phyloP scores from a whole-genome alignment of 2,888 invertebrate genomes.

The Platycheirus albimanus region DNA sequence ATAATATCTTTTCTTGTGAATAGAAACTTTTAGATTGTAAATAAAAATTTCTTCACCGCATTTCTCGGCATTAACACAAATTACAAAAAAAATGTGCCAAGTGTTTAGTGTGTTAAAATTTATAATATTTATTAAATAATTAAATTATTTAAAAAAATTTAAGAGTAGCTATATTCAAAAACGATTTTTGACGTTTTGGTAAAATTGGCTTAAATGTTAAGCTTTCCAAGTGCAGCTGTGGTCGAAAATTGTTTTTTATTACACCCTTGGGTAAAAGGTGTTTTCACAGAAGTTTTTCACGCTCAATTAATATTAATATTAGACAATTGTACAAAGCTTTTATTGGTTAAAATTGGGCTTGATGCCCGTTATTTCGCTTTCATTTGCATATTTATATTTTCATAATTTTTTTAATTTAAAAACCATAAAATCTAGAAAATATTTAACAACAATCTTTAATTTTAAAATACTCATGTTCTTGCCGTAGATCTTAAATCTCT shows the following conservation, averaged over 20 bases:
- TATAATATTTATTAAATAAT: constrained; percentile 56
- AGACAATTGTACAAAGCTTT: constrained; percentile 47
- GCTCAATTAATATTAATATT: constrained; percentile 19
- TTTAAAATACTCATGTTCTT: constrained; percentile 48
- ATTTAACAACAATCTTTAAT: background rate
- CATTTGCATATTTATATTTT: no score
- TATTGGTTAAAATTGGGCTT: constrained; percentile 18
- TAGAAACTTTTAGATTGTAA: background rate
- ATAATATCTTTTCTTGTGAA: no score
- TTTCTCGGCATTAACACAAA: constrained; percentile 29
- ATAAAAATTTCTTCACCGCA: constrained; percentile 3
- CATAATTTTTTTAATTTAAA: background rate
- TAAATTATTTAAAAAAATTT: constrained; percentile 36
- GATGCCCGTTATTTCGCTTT: constrained; percentile 13
- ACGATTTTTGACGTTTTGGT: constrained; percentile 32
- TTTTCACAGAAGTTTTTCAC: constrained; percentile 34
- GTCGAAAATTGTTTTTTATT: constrained; percentile 13
- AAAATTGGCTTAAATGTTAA: background rate
- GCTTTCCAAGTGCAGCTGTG: background rate
- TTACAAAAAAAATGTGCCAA: constrained; percentile 64
- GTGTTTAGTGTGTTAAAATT: constrained; percentile 51
- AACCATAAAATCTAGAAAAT: background rate
- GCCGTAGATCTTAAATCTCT: constrained; percentile 66
- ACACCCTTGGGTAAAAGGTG: constrained; percentile 69
- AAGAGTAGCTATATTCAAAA: no score